These are phyloP conservation scores for Hirtodrosophila confusa DNA, from an alignment of 2,888 invertebrate species.

Conservation along the genomic window DNA sequence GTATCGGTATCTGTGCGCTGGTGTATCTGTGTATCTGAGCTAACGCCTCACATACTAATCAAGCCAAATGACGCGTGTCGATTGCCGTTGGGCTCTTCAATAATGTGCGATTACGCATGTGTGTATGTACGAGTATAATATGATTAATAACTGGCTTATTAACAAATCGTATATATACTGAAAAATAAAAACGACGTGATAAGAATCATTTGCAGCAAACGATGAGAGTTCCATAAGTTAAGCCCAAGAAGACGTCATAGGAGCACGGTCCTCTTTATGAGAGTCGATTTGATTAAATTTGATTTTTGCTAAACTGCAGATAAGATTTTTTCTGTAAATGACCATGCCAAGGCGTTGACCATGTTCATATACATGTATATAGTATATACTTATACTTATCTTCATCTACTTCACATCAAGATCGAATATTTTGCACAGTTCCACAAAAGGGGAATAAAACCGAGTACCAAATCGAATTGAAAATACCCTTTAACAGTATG, in stretches of 20 bases:
- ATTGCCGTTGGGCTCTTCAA: conserved; percentile 41
- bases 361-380: conserved; percentile 18
- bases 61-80: conserved; percentile 69
- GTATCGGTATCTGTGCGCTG: conserved; percentile 29
- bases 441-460: neutral
- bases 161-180: conserved; percentile 11
- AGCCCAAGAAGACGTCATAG: conserved; percentile 15
- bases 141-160: conserved; percentile 36
- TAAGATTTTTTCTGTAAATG: conserved; percentile 36
- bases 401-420: conserved; percentile 40
- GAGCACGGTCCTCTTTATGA: neutral
- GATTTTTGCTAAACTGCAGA: conserved; percentile 11
- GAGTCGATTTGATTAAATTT: conserved; percentile 31
- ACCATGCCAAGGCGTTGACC: conserved; percentile 25
- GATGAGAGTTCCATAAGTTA: conserved; percentile 23
- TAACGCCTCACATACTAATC: conserved; percentile 59
- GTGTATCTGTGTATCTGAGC: conserved; percentile 7
- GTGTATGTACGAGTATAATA: conserved; percentile 15
- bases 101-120: conserved; percentile 5
- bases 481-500: conserved; percentile 34
- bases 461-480: neutral
- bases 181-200: conserved; percentile 42
- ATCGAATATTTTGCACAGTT: conserved; percentile 19
- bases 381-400: conserved; percentile 8
- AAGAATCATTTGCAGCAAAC: conserved; percentile 22